Percentiles rank a stretch among this genome's conserved stretches.
phyloP scores from a whole-genome alignment of 2,888 invertebrate genomes.

The Criorhina ranunculi region DNA sequence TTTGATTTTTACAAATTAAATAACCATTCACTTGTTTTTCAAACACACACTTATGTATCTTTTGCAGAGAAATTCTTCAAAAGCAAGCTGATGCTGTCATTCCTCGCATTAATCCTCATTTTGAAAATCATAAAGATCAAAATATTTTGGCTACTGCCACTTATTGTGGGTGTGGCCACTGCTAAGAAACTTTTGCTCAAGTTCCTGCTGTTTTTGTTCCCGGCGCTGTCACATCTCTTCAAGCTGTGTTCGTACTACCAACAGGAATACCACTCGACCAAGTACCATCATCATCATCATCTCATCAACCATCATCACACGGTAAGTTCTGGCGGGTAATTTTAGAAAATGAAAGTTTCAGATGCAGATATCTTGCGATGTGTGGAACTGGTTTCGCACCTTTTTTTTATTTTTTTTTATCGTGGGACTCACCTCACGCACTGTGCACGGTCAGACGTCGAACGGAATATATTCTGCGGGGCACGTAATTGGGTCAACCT shows the following conservation, averaged over 20 bases:
- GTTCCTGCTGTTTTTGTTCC: slow-evolving; percentile 92
- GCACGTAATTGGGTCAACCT: slow-evolving; percentile 35
- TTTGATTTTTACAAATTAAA: background rate
- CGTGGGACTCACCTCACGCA: slow-evolving; percentile 34
- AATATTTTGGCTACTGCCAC: slow-evolving; percentile 91
- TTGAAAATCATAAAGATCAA: slow-evolving; percentile 92
- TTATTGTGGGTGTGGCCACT: slow-evolving; percentile 91
- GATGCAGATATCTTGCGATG: slow-evolving; percentile 3
- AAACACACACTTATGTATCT: no score
- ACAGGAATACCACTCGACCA: slow-evolving; percentile 89
- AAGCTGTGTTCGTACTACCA: slow-evolving; percentile 94
- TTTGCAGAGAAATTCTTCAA: slow-evolving; percentile 90
- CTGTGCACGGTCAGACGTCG: background rate
- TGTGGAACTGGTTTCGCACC: slow-evolving; percentile 51
- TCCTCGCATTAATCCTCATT: slow-evolving; percentile 90
- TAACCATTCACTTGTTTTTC: slow-evolving; percentile 9
- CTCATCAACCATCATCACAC: slow-evolving; percentile 91
- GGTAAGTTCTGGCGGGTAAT: slow-evolving; percentile 81
- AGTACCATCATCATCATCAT: slow-evolving; percentile 93
- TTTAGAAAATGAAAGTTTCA: slow-evolving; percentile 70
- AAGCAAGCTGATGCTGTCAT: slow-evolving; percentile 90
- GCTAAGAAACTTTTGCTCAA: slow-evolving; percentile 94
- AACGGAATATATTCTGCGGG: slow-evolving; percentile 8
- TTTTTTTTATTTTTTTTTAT: background rate
- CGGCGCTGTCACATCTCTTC: slow-evolving; percentile 92